Conservation (phyloP, 2,113 vertebrate species). For the Tympanuchus pallidicinctus region DNA sequence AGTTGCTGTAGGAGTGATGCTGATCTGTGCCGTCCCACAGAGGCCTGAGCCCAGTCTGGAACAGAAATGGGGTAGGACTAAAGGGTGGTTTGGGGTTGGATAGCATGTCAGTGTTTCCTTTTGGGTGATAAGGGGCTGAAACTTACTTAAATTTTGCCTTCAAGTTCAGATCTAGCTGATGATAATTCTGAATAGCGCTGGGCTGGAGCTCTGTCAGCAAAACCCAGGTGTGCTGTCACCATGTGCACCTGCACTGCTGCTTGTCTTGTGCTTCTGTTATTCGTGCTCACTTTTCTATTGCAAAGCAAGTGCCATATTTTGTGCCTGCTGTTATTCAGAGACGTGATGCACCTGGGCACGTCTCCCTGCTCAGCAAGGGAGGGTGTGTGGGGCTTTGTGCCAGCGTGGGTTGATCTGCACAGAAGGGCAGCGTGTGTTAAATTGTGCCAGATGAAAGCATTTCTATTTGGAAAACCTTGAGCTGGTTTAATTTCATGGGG, state of each 20-base stretch:
- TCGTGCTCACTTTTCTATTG: background rate
- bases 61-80: background rate
- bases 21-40: accelerated
- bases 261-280: background rate
- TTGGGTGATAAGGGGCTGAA: background rate
- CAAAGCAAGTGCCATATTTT: background rate
- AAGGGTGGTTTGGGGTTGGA: background rate
- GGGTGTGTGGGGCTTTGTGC: background rate
- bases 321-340: background rate
- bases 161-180: background rate
- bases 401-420: background rate
- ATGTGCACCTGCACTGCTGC: background rate
- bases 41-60: background rate
- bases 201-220: background rate
- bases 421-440: background rate
- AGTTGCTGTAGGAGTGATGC: background rate
- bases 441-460: background rate
- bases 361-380: background rate
- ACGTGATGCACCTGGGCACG: background rate
- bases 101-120: background rate
- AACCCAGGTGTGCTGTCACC: accelerated
- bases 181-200: background rate
- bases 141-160: background rate
- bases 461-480: background rate
- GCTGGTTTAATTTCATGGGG: background rate